Evolutionary conservation across 2,888 invertebrate species (phyloP).

Genomic region (Agrochola lychnidis): DNA sequence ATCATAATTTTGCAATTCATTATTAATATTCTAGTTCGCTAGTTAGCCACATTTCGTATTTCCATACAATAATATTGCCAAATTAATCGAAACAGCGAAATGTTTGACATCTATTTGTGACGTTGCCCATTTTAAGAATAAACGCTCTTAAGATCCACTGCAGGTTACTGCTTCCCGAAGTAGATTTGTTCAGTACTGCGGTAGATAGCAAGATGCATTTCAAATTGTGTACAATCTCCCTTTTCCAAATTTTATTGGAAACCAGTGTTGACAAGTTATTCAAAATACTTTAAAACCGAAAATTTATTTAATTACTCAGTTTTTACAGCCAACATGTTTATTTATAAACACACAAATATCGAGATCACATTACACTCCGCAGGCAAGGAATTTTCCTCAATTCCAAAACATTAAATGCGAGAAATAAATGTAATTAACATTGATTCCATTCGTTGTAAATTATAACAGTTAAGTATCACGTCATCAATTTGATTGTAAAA

Average conservation of each 20-base stretch:
- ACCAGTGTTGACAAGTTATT: conserved; percentile 42
- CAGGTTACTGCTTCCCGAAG: too few relatives aligned
- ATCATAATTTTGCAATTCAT: too few relatives aligned
- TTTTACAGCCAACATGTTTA: conserved; percentile 45
- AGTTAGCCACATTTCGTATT: too few relatives aligned
- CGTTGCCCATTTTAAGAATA: too few relatives aligned
- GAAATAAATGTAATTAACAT: conserved; percentile 41
- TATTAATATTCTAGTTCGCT: too few relatives aligned
- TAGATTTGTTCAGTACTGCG: neutral
- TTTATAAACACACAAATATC: conserved; percentile 41
- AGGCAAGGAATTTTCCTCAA: conserved; percentile 53
- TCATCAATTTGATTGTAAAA: conserved; percentile 33
- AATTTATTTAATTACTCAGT: conserved; percentile 37
- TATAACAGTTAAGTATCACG: conserved; percentile 36
- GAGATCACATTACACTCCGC: conserved; percentile 35
- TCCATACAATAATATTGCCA: too few relatives aligned
- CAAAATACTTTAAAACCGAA: conserved; percentile 25
- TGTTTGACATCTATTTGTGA: too few relatives aligned
- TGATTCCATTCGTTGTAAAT: conserved; percentile 41
- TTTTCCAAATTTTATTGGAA: conserved; percentile 19
- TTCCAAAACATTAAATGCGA: conserved; percentile 44
- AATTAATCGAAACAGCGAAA: too few relatives aligned
- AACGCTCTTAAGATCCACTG: neutral
- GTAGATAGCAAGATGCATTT: neutral
- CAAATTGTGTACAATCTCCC: neutral